A percentile compares a stretch with the other conserved stretches of the same genome.
Conservation (phyloP, 2,797 vertebrate genomes). For the Myotis myotis region DNA sequence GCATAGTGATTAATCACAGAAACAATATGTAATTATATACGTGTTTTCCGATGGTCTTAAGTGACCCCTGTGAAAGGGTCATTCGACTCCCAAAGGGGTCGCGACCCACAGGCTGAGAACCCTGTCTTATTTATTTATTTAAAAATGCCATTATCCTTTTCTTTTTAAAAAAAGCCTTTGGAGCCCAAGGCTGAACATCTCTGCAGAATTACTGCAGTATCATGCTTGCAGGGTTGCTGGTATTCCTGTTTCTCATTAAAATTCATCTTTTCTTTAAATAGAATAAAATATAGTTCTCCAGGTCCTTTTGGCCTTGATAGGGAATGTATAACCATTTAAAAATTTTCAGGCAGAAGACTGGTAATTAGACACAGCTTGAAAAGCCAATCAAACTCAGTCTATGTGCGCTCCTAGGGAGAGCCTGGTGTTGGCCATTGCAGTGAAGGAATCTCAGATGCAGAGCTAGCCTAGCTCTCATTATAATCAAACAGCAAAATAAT, state of each 20-base stretch:
- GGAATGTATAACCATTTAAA: conserved; percentile 28
- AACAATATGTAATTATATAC: no score
- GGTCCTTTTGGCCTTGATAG: conserved; percentile 39
- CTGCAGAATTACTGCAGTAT: not conserved
- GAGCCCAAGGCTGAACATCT: not conserved
- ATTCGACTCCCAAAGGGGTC: no score
- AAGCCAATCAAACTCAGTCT: conserved; percentile 35
- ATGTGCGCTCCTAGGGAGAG: not conserved
- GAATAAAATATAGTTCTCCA: conserved; percentile 36
- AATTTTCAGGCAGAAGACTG: not conserved
- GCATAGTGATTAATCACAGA: no score
- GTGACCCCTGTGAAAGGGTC: no score
- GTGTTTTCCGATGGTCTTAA: no score
- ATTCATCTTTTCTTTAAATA: conserved; percentile 48
- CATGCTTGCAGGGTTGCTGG: not conserved
- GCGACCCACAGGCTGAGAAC: no score
- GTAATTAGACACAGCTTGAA: conserved; percentile 58
- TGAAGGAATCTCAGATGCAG: not conserved
- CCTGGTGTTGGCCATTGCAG: not conserved
- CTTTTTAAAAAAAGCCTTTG: conserved; percentile 1
- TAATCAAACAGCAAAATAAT: conserved; percentile 43
- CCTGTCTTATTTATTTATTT: not conserved
- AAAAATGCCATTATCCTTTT: not conserved
- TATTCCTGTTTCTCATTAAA: conserved; percentile 54
- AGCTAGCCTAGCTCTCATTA: not conserved